Conservation (phyloP, 2,888 invertebrate genomes). For the Oegoconia quadripuncta region DNA sequence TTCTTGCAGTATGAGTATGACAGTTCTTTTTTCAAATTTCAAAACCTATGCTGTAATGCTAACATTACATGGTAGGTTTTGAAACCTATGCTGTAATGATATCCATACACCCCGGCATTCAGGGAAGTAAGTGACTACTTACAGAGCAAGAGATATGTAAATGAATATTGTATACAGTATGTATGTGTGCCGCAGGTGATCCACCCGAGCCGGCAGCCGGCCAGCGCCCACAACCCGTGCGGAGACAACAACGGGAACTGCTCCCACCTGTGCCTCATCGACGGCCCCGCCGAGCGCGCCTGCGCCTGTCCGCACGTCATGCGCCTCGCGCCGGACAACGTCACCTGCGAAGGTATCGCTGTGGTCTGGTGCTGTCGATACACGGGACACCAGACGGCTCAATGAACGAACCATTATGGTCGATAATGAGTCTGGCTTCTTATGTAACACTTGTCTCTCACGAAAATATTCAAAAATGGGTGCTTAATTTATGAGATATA, state of each 20-base stretch:
- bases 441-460: too few species aligned
- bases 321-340: conserved; percentile 69
- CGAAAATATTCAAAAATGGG: too few species aligned
- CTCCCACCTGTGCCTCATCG: conserved; percentile 89
- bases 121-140: too few species aligned
- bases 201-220: conserved; percentile 64
- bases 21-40: too few species aligned
- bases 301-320: conserved; percentile 95
- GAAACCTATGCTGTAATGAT: too few species aligned
- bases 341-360: conserved; percentile 30
- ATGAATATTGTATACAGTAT: not conserved
- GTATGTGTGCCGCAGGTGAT: conserved; percentile 39
- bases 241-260: conserved; percentile 85
- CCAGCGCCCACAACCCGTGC: conserved; percentile 80
- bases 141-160: too few species aligned
- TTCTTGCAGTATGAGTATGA: too few species aligned
- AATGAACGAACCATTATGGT: not conserved
- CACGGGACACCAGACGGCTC: conserved; percentile 5
- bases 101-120: too few species aligned
- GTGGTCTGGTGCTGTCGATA: conserved; percentile 21
- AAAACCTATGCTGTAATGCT: too few species aligned
- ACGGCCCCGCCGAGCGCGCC: conserved; percentile 79
- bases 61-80: too few species aligned
- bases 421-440: too few species aligned
- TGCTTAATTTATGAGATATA: too few species aligned